A percentile compares a stretch with the other conserved stretches of the same genome.
Evolutionary conservation across 92 coral and sea anemone species (phyloP).

Genomic region (Virgularia gustaviana): DNA sequence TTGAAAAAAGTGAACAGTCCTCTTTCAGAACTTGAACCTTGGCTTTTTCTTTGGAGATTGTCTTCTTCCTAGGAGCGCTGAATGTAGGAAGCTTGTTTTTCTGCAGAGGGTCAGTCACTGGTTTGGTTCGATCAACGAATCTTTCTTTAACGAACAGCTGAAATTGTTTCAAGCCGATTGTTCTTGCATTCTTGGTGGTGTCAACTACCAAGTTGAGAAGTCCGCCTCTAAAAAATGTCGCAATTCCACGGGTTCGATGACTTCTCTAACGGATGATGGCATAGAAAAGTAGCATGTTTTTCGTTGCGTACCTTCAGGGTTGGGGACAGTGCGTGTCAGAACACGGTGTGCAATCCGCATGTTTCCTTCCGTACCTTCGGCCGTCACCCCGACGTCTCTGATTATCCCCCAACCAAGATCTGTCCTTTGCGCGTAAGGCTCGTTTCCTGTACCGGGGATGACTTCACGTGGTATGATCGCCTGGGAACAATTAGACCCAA

Average conservation of each 20-base stretch:
- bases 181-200: conserved; percentile 19
- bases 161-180: conserved; percentile 57
- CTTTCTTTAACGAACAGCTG: conserved; percentile 43
- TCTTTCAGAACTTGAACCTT: conserved; percentile 51
- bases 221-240: too few relatives aligned
- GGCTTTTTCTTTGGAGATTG: conserved; percentile 46
- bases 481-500: conserved; percentile 56
- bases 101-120: conserved; percentile 53
- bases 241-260: too few relatives aligned
- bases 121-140: conserved; percentile 47
- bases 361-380: too few relatives aligned
- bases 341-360: too few relatives aligned
- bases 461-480: conserved; percentile 61
- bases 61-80: conserved; percentile 42
- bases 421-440: conserved; percentile 54
- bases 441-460: conserved; percentile 46
- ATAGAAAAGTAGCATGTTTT: too few relatives aligned
- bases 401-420: conserved; percentile 63
- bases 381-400: conserved; percentile 18
- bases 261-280: too few relatives aligned
- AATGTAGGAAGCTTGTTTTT: conserved; percentile 53
- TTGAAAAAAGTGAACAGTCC: conserved; percentile 53
- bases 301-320: too few relatives aligned
- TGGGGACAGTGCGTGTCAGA: too few relatives aligned
- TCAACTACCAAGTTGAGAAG: too few relatives aligned